These are phyloP conservation scores for Tribolium freemani DNA, from an alignment of 2,888 invertebrate genomes.

Conservation along the genomic window DNA sequence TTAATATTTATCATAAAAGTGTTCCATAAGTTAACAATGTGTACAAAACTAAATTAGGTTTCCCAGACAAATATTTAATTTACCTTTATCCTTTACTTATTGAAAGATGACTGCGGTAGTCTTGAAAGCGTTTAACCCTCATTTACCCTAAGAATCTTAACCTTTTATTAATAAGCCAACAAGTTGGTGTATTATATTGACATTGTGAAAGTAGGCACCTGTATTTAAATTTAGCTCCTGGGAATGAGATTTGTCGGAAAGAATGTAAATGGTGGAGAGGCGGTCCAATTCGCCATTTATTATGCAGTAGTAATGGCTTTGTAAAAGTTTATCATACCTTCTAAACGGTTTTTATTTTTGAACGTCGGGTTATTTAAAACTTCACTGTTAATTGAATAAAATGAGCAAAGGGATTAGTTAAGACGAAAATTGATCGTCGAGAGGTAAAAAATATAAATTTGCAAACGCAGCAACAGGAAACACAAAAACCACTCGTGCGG, in stretches of 20 bases:
- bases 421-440: neutral
- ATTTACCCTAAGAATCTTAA: neutral
- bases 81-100: conserved; percentile 1
- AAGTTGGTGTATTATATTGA: neutral
- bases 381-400: conserved; percentile 15
- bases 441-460: neutral
- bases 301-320: conserved; percentile 31
- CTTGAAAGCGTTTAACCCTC: neutral
- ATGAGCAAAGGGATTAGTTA: conserved; percentile 18
- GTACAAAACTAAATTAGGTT: conserved; percentile 4
- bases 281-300: conserved; percentile 14
- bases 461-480: neutral
- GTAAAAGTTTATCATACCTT: conserved; percentile 30
- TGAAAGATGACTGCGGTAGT: neutral
- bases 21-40: conserved; percentile 5
- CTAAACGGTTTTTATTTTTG: conserved; percentile 25
- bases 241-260: conserved; percentile 14
- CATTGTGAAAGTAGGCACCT: neutral
- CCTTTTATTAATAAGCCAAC: neutral
- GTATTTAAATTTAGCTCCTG: conserved; percentile 3
- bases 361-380: conserved; percentile 2
- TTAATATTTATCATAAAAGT: conserved; percentile 9
- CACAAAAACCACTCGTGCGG: too few species aligned
- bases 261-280: conserved; percentile 25
- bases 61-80: conserved; percentile 13